phyloP scores from a whole-genome alignment of 1,140 invertebrate species.

The Magallana ariakensis region DNA sequence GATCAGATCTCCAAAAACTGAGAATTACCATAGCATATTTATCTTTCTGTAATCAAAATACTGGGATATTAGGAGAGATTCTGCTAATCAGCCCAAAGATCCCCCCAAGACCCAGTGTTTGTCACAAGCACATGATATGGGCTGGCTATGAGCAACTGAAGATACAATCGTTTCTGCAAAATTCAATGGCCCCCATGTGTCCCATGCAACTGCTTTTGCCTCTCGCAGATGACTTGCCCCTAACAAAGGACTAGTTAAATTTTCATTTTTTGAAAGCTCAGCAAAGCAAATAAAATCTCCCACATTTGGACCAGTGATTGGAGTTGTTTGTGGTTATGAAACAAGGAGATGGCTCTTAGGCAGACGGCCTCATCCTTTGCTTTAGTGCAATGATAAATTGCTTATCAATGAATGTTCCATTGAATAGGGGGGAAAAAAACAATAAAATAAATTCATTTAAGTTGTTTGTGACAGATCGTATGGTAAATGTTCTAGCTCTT shows the following conservation, averaged over 20 bases:
- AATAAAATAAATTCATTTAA: neutral
- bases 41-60: conserved; percentile 26
- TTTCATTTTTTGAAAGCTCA: conserved; percentile 31
- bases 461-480: neutral
- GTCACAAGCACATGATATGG: neutral
- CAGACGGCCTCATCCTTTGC: neutral
- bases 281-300: conserved; percentile 32
- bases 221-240: neutral
- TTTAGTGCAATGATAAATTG: conserved; percentile 13
- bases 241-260: conserved; percentile 30
- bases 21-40: conserved; percentile 35
- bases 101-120: neutral
- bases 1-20: conserved; percentile 6
- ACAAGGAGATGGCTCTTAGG: neutral
- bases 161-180: conserved; percentile 1
- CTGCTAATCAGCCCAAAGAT: neutral
- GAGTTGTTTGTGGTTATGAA: neutral
- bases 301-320: conserved; percentile 19
- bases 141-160: neutral
- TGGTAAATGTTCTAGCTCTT: neutral
- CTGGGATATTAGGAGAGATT: conserved; percentile 5
- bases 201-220: conserved; percentile 23
- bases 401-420: neutral
- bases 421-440: neutral
- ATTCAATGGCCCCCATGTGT: conserved; percentile 40